Evolutionary conservation across 2,797 vertebrate species (phyloP).

Genomic region (Setipinna tenuifilis): DNA sequence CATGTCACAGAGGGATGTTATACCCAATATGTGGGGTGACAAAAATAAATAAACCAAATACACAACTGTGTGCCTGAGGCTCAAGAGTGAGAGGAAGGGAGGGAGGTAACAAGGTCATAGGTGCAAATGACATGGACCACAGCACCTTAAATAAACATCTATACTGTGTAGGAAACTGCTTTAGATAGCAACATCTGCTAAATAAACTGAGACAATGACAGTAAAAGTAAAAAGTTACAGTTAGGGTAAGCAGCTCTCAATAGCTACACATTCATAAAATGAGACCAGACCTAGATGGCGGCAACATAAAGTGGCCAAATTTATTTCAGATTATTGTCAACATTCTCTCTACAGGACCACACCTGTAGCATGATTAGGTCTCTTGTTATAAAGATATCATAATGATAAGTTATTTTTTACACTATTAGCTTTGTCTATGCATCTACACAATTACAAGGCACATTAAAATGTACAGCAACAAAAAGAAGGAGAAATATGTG

Average conservation of each 20-base stretch:
- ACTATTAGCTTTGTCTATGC: neutral
- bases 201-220: neutral
- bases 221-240: too few relatives aligned
- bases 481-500: neutral
- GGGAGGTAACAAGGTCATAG: neutral
- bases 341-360: neutral
- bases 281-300: neutral
- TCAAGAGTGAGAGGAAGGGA: too few relatives aligned
- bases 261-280: too few relatives aligned
- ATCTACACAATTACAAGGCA: neutral
- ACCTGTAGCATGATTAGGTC: neutral
- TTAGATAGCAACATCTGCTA: neutral
- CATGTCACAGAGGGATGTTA: constrained; percentile 1
- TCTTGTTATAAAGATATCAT: neutral
- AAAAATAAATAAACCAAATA: neutral
- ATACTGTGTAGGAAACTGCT: neutral
- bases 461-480: neutral
- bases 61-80: neutral
- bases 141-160: neutral
- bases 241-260: neutral
- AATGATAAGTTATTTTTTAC: too few relatives aligned
- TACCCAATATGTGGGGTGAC: neutral
- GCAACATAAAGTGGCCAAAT: neutral
- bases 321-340: neutral
- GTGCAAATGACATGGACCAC: neutral